Evolutionary conservation across 2,113 vertebrate genomes (phyloP).

Genomic region (Melanotaenia duboulayi): DNA sequence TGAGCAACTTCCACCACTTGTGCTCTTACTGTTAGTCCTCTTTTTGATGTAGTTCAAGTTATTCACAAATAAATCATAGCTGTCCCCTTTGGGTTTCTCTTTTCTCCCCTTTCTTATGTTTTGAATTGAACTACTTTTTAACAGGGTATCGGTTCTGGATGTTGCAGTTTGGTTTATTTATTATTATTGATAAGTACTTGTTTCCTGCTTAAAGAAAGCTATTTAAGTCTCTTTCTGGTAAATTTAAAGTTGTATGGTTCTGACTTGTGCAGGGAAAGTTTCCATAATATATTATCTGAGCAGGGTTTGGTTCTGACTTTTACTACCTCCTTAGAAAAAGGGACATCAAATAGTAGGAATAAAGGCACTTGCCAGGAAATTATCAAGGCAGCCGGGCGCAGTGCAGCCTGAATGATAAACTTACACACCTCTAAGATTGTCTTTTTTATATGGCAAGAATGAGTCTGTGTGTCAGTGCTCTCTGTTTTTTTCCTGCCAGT

Average conservation of each 20-base stretch:
- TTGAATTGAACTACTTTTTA: not conserved
- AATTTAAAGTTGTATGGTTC: too few species aligned
- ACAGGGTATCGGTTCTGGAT: not conserved
- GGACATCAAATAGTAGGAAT: not conserved
- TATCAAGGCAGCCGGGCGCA: not conserved
- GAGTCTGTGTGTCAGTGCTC: not conserved
- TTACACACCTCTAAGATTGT: not conserved
- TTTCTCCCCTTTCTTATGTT: not conserved
- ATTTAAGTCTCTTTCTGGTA: not conserved
- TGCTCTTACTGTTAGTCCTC: constrained; percentile 63
- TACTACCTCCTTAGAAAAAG: not conserved
- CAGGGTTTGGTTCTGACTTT: not conserved
- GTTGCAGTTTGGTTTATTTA: not conserved
- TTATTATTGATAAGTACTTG: too few species aligned
- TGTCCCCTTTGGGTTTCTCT: constrained; percentile 41
- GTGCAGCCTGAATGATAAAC: too few species aligned
- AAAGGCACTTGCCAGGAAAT: not conserved
- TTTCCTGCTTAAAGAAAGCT: not conserved
- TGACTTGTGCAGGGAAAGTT: too few species aligned
- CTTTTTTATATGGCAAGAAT: not conserved
- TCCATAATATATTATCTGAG: too few species aligned
- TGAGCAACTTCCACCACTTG: constrained; percentile 63
- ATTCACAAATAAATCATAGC: constrained; percentile 71
- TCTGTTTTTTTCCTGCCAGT: not conserved
- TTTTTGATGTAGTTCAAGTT: constrained; percentile 60